Conservation (phyloP, 2,797 vertebrate species). For the Oryzias dopingdopingensis region DNA sequence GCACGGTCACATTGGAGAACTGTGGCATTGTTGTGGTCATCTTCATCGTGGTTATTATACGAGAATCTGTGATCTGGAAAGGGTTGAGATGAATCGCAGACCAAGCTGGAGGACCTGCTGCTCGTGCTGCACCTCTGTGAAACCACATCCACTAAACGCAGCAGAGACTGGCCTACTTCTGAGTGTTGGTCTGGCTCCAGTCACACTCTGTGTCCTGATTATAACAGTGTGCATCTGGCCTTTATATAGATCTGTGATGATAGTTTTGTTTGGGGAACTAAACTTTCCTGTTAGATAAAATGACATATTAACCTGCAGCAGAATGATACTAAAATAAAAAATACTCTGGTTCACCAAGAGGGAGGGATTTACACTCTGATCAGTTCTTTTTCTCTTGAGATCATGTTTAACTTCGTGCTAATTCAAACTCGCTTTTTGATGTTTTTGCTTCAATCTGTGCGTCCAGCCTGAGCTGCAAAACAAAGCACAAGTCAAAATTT, state of each 20-base stretch:
- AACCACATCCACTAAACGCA: constrained; percentile 48
- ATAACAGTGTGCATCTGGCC: constrained; percentile 18
- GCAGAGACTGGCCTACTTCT: constrained; percentile 56
- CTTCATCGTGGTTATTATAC: not conserved
- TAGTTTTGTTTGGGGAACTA: not conserved
- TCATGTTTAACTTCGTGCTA: constrained; percentile 6
- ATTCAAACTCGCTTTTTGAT: not conserved
- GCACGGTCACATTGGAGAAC: constrained; percentile 4
- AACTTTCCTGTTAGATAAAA: not conserved
- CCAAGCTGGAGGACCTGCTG: constrained; percentile 12
- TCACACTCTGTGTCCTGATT: constrained; percentile 53
- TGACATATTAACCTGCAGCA: not conserved
- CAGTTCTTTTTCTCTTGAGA: not conserved
- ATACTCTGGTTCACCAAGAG: too few species aligned
- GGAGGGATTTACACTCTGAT: too few species aligned
- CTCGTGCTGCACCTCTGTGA: constrained; percentile 32
- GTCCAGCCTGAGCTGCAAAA: too few species aligned
- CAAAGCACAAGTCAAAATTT: too few species aligned
- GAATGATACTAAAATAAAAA: too few species aligned
- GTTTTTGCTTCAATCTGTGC: too few species aligned
- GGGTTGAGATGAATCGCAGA: constrained; percentile 10
- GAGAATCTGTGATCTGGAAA: constrained; percentile 24
- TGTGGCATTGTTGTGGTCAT: constrained; percentile 27
- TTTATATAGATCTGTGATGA: constrained; percentile 22
- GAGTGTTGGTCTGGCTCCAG: constrained; percentile 39